phyloP scores from a whole-genome alignment of 2,888 invertebrate species.

The Leucoptera coffeella region DNA sequence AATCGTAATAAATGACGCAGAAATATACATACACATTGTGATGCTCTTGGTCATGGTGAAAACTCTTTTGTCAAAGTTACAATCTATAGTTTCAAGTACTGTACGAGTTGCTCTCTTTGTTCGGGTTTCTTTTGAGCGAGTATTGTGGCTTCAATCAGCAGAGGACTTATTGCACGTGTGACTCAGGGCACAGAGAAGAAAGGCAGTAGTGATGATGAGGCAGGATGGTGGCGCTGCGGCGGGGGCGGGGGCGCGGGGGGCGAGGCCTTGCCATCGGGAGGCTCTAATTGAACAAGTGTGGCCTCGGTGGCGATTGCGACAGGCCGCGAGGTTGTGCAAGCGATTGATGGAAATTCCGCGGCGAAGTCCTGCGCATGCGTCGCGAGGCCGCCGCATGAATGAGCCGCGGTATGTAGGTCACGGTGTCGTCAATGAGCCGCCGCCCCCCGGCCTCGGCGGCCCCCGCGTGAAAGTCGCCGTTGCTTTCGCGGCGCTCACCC shows the following conservation, averaged over 20 bases:
- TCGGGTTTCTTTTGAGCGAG: no score
- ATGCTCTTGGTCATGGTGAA: no score
- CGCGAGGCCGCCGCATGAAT: conserved; percentile 45
- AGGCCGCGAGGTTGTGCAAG: conserved; percentile 31
- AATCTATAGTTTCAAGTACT: no score
- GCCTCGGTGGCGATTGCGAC: conserved; percentile 34
- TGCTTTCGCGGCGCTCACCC: conserved; percentile 43
- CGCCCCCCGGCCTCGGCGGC: conserved; percentile 32
- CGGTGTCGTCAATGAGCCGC: conserved; percentile 51
- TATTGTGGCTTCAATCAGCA: no score
- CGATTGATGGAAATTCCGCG: conserved; percentile 35
- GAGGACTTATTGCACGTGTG: no score
- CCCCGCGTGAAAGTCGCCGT: conserved; percentile 48
- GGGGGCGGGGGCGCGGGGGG: conserved; percentile 16
- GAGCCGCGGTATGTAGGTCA: conserved; percentile 48
- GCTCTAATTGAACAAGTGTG: conserved; percentile 45
- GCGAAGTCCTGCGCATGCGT: conserved; percentile 26
- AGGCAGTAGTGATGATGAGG: no score
- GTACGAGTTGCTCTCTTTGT: no score
- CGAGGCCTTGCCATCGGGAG: conserved; percentile 23
- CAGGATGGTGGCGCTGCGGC: no score
- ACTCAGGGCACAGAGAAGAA: no score
- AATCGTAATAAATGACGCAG: no score
- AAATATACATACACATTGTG: no score
- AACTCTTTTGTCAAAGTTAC: no score